Evolutionary conservation across 2,797 vertebrate genomes (phyloP).

Genomic region (Fratercula arctica): DNA sequence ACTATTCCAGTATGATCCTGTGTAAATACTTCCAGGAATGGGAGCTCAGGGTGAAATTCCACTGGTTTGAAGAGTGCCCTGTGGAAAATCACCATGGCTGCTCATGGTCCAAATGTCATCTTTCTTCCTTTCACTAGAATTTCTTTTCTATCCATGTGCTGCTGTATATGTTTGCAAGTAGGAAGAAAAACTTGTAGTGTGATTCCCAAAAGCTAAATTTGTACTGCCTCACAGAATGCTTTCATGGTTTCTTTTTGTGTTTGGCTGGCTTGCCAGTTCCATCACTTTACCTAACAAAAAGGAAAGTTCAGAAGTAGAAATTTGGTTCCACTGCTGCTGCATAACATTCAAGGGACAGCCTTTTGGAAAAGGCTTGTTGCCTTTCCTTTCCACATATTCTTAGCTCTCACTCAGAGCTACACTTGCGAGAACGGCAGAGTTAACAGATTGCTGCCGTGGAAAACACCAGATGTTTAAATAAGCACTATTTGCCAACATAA

Average conservation of each 20-base stretch:
- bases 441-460: not conserved
- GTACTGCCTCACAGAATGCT: not conserved
- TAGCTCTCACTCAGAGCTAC: not conserved
- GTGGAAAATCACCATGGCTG: not conserved
- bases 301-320: not conserved
- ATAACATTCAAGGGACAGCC: not conserved
- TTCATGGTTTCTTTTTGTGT: not conserved
- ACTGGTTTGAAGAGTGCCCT: not conserved
- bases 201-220: not conserved
- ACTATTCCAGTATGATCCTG: not conserved
- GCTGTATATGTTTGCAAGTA: not conserved
- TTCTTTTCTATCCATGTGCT: not conserved
- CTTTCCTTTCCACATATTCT: not conserved
- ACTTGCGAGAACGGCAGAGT: not conserved
- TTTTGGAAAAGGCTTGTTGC: not conserved
- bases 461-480: conserved; percentile 2
- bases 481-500: not conserved
- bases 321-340: not conserved
- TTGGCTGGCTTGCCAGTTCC: not conserved
- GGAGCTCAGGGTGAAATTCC: not conserved
- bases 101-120: not conserved
- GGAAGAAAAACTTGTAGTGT: not conserved
- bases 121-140: not conserved
- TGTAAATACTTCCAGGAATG: not conserved
- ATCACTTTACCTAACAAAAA: not conserved